Conservation (phyloP, 2,113 vertebrate genomes). For the Stomatorhinus ivindoensis region DNA sequence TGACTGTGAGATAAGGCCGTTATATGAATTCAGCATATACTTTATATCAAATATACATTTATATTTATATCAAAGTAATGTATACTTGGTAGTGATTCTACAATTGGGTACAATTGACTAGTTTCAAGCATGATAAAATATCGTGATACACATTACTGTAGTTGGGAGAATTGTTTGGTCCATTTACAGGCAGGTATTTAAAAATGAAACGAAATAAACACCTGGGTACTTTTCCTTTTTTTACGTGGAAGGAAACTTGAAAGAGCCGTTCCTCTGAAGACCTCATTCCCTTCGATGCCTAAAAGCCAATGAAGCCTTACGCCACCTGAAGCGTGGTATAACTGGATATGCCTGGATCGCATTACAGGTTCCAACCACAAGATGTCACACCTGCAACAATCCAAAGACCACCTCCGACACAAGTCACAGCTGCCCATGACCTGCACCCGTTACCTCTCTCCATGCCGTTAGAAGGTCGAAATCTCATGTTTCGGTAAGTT, state of each 20-base stretch:
- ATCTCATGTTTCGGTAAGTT: not conserved
- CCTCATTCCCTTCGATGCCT: not conserved
- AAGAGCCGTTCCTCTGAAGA: not conserved
- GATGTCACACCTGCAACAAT: not conserved
- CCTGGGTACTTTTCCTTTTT: not conserved
- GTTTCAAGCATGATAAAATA: not conserved
- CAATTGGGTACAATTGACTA: not conserved
- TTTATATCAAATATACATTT: not conserved
- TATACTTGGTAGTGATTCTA: not conserved
- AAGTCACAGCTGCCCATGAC: not conserved
- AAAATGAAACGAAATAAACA: not conserved
- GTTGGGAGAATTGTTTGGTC: not conserved
- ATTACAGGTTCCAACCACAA: conserved; percentile 4
- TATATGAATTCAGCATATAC: not conserved
- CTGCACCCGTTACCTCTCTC: not conserved
- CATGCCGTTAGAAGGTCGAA: not conserved
- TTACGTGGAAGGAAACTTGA: not conserved
- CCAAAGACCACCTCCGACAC: not conserved
- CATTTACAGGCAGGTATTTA: not conserved
- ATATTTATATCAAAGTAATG: not conserved
- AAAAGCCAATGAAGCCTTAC: not conserved
- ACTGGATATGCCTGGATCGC: not conserved
- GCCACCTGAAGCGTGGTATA: not conserved
- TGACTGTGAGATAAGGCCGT: not conserved
- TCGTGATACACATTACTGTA: not conserved